Evolutionary conservation across 2,113 vertebrate genomes (phyloP).

Genomic region (Aegithalos caudatus): DNA sequence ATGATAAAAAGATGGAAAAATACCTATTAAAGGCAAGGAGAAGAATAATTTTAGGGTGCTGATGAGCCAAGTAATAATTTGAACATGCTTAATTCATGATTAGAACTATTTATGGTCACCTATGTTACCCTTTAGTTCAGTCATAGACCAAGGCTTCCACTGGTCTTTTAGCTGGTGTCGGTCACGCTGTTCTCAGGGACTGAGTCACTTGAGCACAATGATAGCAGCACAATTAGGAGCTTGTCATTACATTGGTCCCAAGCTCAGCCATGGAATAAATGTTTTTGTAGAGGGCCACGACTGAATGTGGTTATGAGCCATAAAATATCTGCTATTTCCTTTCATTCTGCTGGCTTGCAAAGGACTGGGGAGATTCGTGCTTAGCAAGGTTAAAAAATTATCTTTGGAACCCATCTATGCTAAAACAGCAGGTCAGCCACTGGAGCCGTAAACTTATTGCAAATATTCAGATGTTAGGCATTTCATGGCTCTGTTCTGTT

Average conservation of each 20-base stretch:
- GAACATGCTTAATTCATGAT: background rate
- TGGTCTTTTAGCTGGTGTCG: background rate
- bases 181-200: background rate
- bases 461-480: background rate
- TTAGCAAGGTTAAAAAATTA: conserved; percentile 12
- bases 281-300: background rate
- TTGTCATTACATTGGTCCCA: background rate
- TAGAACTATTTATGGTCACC: background rate
- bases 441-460: background rate
- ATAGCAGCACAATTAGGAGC: background rate
- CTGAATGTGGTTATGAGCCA: conserved; percentile 22
- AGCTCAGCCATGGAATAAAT: background rate
- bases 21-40: background rate
- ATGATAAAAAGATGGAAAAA: background rate
- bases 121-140: background rate
- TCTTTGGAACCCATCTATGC: background rate
- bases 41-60: background rate
- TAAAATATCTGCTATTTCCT: conserved; percentile 7
- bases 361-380: background rate
- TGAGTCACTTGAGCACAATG: background rate
- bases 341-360: background rate
- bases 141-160: background rate
- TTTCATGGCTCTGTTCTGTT: background rate
- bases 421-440: background rate
- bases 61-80: background rate